A percentile compares a stretch with the other conserved stretches of the same genome.
Conservation (phyloP, 1,140 invertebrate species). For the Aphaenogaster floridana region DNA sequence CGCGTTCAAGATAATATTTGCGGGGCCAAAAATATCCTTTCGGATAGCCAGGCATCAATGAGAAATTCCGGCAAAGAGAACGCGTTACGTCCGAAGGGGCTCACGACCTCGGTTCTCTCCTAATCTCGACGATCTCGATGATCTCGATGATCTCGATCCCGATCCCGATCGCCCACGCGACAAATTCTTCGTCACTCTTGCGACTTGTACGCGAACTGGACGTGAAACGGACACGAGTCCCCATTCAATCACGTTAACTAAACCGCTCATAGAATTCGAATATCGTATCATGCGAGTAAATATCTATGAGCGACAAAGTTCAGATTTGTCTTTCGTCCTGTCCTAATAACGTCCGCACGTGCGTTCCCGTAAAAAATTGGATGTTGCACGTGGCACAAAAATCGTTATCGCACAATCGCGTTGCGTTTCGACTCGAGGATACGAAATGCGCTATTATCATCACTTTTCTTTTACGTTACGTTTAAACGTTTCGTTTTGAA, state of each 20-base stretch:
- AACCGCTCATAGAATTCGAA: background rate
- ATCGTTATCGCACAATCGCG: background rate
- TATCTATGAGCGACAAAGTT: background rate
- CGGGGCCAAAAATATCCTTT: conserved; percentile 63
- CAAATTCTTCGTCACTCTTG: conserved; percentile 22
- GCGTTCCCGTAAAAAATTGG: background rate
- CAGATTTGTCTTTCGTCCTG: conserved; percentile 1
- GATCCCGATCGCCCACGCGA: conserved; percentile 55
- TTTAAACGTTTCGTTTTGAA: background rate
- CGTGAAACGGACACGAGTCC: background rate
- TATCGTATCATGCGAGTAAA: background rate
- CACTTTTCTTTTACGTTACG: background rate
- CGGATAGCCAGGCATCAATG: conserved; percentile 56
- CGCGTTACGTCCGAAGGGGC: conserved; percentile 25
- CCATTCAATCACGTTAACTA: conserved; percentile 18
- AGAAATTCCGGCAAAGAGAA: conserved; percentile 52
- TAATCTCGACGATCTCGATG: conserved; percentile 7
- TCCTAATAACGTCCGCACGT: background rate
- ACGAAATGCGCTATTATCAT: background rate
- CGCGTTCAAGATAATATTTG: conserved; percentile 6
- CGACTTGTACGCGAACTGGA: background rate
- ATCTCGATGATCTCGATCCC: conserved; percentile 43
- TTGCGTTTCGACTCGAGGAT: background rate
- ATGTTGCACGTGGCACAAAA: background rate
- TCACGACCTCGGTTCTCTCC: conserved; percentile 45